Percentiles rank a stretch among this genome's conserved stretches.
Conservation (phyloP, 2,113 vertebrate genomes). For the Marcusenius ussheri region DNA sequence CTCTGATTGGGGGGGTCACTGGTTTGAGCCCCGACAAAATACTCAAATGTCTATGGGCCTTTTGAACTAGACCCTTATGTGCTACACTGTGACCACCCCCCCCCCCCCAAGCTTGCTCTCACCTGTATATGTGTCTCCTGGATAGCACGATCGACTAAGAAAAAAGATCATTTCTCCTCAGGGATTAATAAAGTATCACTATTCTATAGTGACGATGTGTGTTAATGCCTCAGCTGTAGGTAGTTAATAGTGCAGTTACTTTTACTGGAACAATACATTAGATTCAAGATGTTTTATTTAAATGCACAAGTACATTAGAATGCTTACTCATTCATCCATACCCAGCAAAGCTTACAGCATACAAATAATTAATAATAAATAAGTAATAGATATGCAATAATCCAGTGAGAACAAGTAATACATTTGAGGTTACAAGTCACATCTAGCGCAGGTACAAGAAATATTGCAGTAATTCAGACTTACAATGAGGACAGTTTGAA, state of each 20-base stretch:
- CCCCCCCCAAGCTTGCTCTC: not conserved
- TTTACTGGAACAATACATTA: not conserved
- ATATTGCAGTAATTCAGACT: not conserved
- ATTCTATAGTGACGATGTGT: not conserved
- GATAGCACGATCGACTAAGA: not conserved
- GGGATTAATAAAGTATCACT: not conserved
- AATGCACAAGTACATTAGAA: not conserved
- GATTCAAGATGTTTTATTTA: not conserved
- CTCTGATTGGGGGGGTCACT: not conserved
- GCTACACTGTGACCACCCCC: not conserved
- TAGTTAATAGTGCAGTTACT: not conserved
- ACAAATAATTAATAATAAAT: not conserved
- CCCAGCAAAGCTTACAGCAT: not conserved
- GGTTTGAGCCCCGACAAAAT: not conserved
- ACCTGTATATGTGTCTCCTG: not conserved
- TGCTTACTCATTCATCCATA: not conserved
- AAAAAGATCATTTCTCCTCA: not conserved
- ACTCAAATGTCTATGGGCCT: not conserved
- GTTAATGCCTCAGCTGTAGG: not conserved
- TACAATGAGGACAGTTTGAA: not conserved
- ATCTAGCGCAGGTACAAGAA: not conserved
- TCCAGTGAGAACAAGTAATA: not conserved
- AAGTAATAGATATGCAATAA: not conserved
- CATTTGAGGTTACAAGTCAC: not conserved
- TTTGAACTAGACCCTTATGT: not conserved